These are phyloP conservation scores for Acleris laterana DNA, from an alignment of 2,888 invertebrate species.

Conservation along the genomic window DNA sequence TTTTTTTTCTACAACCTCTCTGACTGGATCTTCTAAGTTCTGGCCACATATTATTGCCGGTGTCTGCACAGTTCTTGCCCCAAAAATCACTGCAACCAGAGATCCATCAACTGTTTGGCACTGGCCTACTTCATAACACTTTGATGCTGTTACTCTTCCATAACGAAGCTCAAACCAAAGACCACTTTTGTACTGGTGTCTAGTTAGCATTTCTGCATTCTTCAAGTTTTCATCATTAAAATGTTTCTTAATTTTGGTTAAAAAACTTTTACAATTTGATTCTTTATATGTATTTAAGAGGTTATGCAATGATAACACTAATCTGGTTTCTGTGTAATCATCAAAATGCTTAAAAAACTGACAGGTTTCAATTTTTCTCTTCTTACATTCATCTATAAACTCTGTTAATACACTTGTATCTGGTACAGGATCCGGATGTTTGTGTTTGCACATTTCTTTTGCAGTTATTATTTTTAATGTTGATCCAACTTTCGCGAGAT, in stretches of 20 bases:
- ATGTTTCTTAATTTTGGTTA: not conserved
- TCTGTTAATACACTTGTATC: not conserved
- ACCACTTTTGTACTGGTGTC: conserved; percentile 23
- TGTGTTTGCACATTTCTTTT: conserved; percentile 4
- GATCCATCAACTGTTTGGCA: conserved; percentile 30
- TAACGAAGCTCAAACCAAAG: conserved; percentile 26
- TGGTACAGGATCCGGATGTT: not conserved
- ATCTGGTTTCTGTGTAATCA: not conserved
- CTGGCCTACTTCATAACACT: conserved; percentile 24
- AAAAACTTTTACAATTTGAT: not conserved
- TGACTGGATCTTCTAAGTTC: not conserved
- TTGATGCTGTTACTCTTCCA: conserved; percentile 34
- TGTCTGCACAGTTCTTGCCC: not conserved
- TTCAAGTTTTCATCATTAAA: not conserved
- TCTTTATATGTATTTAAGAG: not conserved
- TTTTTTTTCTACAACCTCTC: not conserved
- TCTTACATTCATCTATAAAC: conserved; percentile 7
- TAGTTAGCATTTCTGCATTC: not conserved
- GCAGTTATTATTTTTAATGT: conserved; percentile 1
- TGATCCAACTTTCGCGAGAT: not conserved
- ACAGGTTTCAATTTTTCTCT: conserved; percentile 1
- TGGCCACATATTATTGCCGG: not conserved
- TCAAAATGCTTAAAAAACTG: not conserved
- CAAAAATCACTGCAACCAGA: conserved; percentile 17
- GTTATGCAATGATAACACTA: not conserved